These are phyloP conservation scores for Synanthedon andrenaeformis DNA, from an alignment of 2,888 invertebrate genomes.

Conservation along the genomic window DNA sequence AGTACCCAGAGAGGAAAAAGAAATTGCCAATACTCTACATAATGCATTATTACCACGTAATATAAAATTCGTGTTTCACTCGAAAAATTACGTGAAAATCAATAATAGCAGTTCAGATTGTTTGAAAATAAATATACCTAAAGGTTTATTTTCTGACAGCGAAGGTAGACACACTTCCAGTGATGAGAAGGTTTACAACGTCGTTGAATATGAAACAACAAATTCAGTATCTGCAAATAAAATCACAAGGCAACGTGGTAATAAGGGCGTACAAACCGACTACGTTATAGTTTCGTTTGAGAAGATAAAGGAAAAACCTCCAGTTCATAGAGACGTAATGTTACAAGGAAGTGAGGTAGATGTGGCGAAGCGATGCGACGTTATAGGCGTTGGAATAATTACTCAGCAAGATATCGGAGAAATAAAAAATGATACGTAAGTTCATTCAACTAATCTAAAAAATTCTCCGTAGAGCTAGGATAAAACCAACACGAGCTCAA, in stretches of 20 bases:
- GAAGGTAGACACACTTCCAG: conserved; percentile 29
- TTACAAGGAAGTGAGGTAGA: conserved; percentile 33
- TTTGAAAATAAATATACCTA: conserved; percentile 44
- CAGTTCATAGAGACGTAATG: conserved; percentile 26
- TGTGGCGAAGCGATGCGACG: conserved; percentile 32
- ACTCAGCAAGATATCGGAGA: conserved; percentile 33
- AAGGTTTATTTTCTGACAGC: conserved; percentile 37
- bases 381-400: conserved; percentile 41
- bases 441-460: conserved; percentile 3
- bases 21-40: conserved; percentile 27
- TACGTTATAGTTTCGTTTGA: conserved; percentile 22
- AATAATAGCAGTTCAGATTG: conserved; percentile 30
- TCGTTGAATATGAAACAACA: conserved; percentile 46
- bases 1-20: conserved; percentile 21
- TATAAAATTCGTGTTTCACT: conserved; percentile 39
- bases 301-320: conserved; percentile 18
- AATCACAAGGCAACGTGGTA: neutral
- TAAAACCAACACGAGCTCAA: too few relatives aligned
- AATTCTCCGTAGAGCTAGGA: too few relatives aligned
- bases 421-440: conserved; percentile 38
- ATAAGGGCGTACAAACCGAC: conserved; percentile 5
- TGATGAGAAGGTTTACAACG: conserved; percentile 48
- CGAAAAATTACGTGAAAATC: conserved; percentile 22
- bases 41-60: conserved; percentile 13
- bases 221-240: conserved; percentile 12